phyloP scores from a whole-genome alignment of 2,888 invertebrate genomes.

The Drosophila paranaensis region DNA sequence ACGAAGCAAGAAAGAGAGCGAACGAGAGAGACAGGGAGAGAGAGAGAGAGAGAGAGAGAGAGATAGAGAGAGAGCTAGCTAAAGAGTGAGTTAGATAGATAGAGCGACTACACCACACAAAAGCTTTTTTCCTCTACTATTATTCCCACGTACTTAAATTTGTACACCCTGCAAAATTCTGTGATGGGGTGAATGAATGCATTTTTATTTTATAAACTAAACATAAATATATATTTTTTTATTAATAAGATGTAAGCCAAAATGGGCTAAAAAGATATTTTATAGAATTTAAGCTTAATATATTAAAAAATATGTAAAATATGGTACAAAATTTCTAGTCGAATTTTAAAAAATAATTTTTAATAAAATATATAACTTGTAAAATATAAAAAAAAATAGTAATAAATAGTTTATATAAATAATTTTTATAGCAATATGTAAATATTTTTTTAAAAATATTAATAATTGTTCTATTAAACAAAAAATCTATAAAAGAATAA shows the following conservation, averaged over 20 bases:
- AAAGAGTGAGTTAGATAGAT: slow-evolving; percentile 1
- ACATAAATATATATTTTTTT: too few relatives aligned
- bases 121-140: slow-evolving; percentile 72
- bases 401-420: not conserved
- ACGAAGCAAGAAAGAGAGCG: not conserved
- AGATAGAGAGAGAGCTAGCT: slow-evolving; percentile 1
- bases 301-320: not conserved
- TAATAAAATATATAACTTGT: too few relatives aligned
- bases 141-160: slow-evolving; percentile 78
- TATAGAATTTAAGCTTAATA: not conserved
- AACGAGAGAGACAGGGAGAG: slow-evolving; percentile 3
- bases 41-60: not conserved
- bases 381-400: not conserved
- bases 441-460: too few relatives aligned
- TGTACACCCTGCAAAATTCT: slow-evolving; percentile 38
- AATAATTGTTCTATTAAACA: too few relatives aligned
- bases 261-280: too few relatives aligned
- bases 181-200: not conserved
- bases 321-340: too few relatives aligned
- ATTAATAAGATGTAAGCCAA: too few relatives aligned
- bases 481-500: too few relatives aligned
- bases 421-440: too few relatives aligned
- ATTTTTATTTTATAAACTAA: too few relatives aligned
- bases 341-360: too few relatives aligned
- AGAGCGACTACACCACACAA: slow-evolving; percentile 53